Conservation (phyloP, 2,888 invertebrate species). For the Stictocephala bisonia region DNA sequence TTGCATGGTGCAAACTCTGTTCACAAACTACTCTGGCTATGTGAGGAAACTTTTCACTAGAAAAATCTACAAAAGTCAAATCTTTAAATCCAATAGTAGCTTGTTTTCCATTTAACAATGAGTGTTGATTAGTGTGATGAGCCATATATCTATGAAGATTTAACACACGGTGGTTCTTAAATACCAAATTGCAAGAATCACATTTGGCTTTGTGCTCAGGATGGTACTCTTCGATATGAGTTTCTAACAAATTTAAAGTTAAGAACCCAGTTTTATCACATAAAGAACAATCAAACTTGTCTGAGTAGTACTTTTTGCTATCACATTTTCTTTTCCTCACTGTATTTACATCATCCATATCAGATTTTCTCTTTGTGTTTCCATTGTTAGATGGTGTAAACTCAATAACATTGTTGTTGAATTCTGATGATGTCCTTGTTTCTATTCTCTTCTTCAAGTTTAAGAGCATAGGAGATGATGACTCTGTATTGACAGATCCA, state of each 20-base stretch:
- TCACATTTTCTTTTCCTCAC: constrained; percentile 19
- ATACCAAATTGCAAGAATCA: constrained; percentile 77
- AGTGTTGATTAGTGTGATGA: constrained; percentile 64
- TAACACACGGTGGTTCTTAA: constrained; percentile 78
- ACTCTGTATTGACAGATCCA: constrained; percentile 36
- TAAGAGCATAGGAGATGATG: neutral
- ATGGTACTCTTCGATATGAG: constrained; percentile 75
- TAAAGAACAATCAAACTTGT: constrained; percentile 68
- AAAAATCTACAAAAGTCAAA: constrained; percentile 82
- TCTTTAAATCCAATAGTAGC: constrained; percentile 75
- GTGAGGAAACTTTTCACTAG: constrained; percentile 81
- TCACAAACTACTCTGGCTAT: constrained; percentile 81
- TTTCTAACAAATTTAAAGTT: constrained; percentile 70
- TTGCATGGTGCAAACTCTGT: constrained; percentile 71
- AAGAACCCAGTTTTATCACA: constrained; percentile 74
- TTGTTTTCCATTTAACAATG: neutral
- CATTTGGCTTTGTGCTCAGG: constrained; percentile 77
- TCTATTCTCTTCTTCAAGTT: constrained; percentile 40
- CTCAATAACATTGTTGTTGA: constrained; percentile 46
- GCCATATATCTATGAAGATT: constrained; percentile 76
- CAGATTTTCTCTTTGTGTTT: constrained; percentile 36
- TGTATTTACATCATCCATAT: constrained; percentile 24
- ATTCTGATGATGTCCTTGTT: constrained; percentile 45
- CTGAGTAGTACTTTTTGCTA: neutral
- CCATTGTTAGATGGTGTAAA: constrained; percentile 7